phyloP scores from a whole-genome alignment of 2,113 vertebrate species.

The Archilochus colubris region DNA sequence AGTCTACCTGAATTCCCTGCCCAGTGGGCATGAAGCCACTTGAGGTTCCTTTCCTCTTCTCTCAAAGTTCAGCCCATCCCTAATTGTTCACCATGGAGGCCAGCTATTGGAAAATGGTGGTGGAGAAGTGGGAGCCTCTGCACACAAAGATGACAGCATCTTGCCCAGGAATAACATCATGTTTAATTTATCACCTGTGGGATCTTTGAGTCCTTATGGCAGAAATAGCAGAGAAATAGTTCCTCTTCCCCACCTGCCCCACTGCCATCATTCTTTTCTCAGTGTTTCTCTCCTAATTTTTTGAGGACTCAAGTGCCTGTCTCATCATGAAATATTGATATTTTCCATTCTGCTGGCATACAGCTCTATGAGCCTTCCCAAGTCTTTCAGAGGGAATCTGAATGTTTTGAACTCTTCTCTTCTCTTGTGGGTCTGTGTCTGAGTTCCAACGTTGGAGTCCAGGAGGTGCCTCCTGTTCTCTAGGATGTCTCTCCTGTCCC shows the following conservation, averaged over 20 bases:
- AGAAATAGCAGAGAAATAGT: not conserved
- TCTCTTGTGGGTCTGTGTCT: not conserved
- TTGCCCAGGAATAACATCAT: not conserved
- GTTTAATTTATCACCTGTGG: not conserved
- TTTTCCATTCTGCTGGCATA: slow-evolving; percentile 9
- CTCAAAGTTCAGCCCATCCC: not conserved
- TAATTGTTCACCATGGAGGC: not conserved
- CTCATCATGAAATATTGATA: slow-evolving; percentile 47
- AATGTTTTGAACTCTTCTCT: not conserved
- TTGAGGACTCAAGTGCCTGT: slow-evolving; percentile 1
- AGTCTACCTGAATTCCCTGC: not conserved
- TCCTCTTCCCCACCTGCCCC: not conserved
- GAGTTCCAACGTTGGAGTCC: not conserved
- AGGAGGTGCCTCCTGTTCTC: not conserved
- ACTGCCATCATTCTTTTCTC: not conserved
- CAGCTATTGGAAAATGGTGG: not conserved
- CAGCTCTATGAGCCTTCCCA: slow-evolving; percentile 34
- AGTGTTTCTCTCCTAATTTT: slow-evolving; percentile 25
- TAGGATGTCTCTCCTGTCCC: not conserved
- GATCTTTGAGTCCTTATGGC: not conserved
- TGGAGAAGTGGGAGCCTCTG: not conserved
- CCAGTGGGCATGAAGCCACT: not conserved
- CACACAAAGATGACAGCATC: not conserved
- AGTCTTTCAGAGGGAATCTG: not conserved
- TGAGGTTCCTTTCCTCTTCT: not conserved